phyloP scores from a whole-genome alignment of 2,888 invertebrate species.

The Stratiomys singularior region DNA sequence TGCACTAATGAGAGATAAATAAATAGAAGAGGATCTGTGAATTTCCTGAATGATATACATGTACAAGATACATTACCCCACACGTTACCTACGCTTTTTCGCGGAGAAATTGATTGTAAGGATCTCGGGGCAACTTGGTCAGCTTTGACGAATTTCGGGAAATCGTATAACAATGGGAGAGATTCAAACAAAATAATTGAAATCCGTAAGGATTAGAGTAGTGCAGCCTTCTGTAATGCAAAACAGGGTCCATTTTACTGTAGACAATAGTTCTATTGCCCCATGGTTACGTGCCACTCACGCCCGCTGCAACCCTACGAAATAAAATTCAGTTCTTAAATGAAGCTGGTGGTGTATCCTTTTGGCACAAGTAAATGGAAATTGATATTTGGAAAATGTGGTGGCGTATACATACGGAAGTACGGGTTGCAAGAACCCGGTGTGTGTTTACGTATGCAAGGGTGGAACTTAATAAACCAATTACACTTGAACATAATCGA shows the following conservation, averaged over 20 bases:
- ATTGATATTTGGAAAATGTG: constrained; percentile 44
- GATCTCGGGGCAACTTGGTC: not conserved
- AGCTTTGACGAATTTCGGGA: not conserved
- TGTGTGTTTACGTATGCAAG: constrained; percentile 9
- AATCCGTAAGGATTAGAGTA: too few species aligned
- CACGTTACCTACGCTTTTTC: not conserved
- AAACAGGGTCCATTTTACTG: too few species aligned
- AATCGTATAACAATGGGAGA: too few species aligned
- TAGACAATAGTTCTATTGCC: too few species aligned
- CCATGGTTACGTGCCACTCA: not conserved
- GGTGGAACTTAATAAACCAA: constrained; percentile 45
- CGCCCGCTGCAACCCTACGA: not conserved
- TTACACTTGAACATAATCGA: constrained; percentile 44
- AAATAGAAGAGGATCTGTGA: constrained; percentile 45
- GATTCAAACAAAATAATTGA: too few species aligned
- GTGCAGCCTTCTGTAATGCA: too few species aligned
- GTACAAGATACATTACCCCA: not conserved
- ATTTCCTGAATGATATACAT: constrained; percentile 37
- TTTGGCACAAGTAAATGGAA: constrained; percentile 43
- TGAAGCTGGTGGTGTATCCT: constrained; percentile 28
- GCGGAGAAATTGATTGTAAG: not conserved
- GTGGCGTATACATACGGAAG: constrained; percentile 43
- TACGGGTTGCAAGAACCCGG: not conserved
- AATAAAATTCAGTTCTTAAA: not conserved
- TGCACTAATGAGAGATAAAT: constrained; percentile 45